Base-by-base conservation (phyloP, 2,113 vertebrate genomes). In the Myotis lucifugus region DNA sequence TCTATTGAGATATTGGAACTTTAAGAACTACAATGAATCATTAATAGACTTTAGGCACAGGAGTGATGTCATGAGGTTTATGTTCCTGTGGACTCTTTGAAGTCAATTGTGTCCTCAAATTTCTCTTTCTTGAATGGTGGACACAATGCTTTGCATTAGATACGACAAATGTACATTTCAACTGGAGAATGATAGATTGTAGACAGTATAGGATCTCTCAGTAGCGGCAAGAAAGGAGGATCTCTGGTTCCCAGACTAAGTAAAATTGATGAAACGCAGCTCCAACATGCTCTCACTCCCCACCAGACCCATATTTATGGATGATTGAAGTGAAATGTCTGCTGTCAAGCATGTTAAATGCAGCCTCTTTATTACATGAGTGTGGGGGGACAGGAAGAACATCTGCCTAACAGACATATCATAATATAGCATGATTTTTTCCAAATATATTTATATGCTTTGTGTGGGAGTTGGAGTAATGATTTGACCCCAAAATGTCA, bases 371-470 rank as follows among this genome's bases (percentile, higher is more conserved):
- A 88, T 50, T 90, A 69, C 1, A 3, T 34, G 59, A 56, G 13
- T 81, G 42, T 69, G 17, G 29, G 19, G 59, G 40, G 7, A 37
- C n/a, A 90, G 82, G 9, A 42, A 77, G 34, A 93, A 90, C 77
- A 96, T 90, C 94, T 93, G 90, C 67, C 77, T 88, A 92, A 69
- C 95, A 97, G 92, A 90, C 48, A 27, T 86, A 40, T 59, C 48
- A 78, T 34, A 79, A 84, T 76, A 46, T 46, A 89, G 81, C 56
- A 89, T 59, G 42, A 90, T 77, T 91, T 93, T 94, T 93, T 82
- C 81, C 79, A 94, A 81, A 90, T 87, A 73, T 27, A 96, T 87
- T 93, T 95, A 85, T 92, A 76, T 82, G 90, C 81, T 95, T 96
- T 82, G 40, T 93, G 37, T 85, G 74, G 81, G 81, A 97, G 66